A percentile compares a stretch with the other conserved stretches of the same genome.
Evolutionary conservation across 2,113 vertebrate species (phyloP).

Genomic region (Leucopsar rothschildi): DNA sequence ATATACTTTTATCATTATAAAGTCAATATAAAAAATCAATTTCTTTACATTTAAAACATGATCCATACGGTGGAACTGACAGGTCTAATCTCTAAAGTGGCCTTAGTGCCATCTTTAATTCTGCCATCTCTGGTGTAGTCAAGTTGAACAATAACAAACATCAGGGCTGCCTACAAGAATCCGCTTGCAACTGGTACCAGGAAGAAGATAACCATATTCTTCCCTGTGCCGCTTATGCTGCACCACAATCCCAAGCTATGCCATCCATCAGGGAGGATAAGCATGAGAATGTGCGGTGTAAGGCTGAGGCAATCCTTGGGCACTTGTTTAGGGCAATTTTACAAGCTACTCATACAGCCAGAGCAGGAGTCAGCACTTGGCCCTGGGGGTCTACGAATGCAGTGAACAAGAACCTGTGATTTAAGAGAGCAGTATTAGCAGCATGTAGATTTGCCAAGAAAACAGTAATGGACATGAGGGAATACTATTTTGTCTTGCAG

Average conservation of each 20-base stretch:
- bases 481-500: conserved; percentile 25
- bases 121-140: background rate
- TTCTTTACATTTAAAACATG: background rate
- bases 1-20: background rate
- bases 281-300: background rate
- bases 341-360: background rate
- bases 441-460: background rate
- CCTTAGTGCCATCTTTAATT: background rate
- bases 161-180: background rate
- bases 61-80: background rate
- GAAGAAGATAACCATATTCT: background rate
- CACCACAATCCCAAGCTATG: background rate
- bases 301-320: background rate
- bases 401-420: background rate
- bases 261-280: background rate
- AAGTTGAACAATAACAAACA: background rate
- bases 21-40: background rate
- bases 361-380: background rate
- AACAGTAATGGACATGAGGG: background rate
- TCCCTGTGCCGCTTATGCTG: background rate
- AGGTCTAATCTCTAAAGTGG: background rate
- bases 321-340: background rate
- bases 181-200: background rate
- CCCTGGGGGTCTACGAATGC: background rate
- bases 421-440: background rate